These are phyloP conservation scores for Heterotis niloticus DNA, from an alignment of 2,113 vertebrate genomes.

Conservation along the genomic window DNA sequence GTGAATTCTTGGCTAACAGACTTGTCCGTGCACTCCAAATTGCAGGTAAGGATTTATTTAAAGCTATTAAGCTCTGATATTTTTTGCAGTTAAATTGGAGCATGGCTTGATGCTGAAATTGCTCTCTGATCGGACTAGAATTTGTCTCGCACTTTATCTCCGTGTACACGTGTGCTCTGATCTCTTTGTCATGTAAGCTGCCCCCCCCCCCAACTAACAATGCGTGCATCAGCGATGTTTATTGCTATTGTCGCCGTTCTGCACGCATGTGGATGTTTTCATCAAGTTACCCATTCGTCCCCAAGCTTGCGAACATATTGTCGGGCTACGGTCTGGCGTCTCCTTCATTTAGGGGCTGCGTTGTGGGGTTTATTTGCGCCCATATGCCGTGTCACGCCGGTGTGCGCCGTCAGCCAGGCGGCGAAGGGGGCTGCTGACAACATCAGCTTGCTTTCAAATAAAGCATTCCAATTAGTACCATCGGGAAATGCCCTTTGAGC, in stretches of 20 bases:
- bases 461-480: constrained; percentile 24
- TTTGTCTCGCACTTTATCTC: no score
- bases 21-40: no score
- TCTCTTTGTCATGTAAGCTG: no score
- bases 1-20: no score
- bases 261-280: background rate
- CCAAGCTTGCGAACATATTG: background rate
- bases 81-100: no score
- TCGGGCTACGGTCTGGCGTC: background rate
- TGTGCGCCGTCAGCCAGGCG: constrained; percentile 2
- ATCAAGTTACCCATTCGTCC: background rate
- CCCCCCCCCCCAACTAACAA: background rate
- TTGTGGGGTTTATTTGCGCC: background rate
- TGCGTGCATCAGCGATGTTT: background rate
- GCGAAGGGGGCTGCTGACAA: constrained; percentile 16
- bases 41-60: no score
- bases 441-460: constrained; percentile 31
- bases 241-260: background rate
- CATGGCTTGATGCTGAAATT: no score
- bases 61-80: no score
- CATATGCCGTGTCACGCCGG: background rate
- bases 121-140: no score
- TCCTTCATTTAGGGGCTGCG: background rate
- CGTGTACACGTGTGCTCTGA: no score
- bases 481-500: constrained; percentile 17